Percentiles rank a stretch among this genome's conserved stretches.
Conservation (phyloP, 2,888 invertebrate species). For the Pachycephus smyrnensis region DNA sequence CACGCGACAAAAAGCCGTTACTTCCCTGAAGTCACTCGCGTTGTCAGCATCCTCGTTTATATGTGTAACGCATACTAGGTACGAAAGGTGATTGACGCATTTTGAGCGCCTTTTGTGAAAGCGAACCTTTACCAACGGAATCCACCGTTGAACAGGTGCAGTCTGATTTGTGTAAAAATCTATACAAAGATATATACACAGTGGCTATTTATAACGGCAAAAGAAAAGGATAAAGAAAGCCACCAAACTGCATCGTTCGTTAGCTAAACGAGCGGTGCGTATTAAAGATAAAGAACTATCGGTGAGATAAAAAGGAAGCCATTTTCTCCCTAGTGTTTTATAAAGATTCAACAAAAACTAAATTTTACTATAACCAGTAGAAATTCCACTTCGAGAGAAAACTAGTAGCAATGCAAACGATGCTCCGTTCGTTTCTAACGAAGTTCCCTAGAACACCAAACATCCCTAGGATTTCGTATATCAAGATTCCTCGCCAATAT, state of each 20-base stretch:
- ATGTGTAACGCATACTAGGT: not conserved
- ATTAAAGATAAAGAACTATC: not conserved
- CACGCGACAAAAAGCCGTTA: slow-evolving; percentile 8
- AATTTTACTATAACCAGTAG: too few relatives aligned
- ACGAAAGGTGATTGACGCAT: not conserved
- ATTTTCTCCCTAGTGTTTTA: too few relatives aligned
- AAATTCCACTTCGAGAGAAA: too few relatives aligned
- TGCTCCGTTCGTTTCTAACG: not conserved
- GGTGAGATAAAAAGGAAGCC: too few relatives aligned
- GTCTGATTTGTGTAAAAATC: not conserved
- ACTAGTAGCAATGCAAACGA: not conserved
- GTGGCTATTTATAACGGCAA: not conserved
- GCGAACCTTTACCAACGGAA: not conserved
- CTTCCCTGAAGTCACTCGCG: slow-evolving; percentile 3
- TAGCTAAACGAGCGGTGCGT: not conserved
- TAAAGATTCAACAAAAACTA: too few relatives aligned
- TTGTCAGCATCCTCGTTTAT: not conserved
- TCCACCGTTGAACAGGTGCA: not conserved
- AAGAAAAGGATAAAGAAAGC: too few relatives aligned
- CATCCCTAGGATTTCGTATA: not conserved
- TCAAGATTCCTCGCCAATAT: too few relatives aligned
- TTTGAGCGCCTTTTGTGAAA: not conserved
- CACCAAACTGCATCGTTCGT: too few relatives aligned
- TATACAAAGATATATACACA: not conserved
- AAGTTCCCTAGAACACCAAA: not conserved